Conservation (phyloP, 2,113 vertebrate genomes). For the Amphiprion ocellaris region DNA sequence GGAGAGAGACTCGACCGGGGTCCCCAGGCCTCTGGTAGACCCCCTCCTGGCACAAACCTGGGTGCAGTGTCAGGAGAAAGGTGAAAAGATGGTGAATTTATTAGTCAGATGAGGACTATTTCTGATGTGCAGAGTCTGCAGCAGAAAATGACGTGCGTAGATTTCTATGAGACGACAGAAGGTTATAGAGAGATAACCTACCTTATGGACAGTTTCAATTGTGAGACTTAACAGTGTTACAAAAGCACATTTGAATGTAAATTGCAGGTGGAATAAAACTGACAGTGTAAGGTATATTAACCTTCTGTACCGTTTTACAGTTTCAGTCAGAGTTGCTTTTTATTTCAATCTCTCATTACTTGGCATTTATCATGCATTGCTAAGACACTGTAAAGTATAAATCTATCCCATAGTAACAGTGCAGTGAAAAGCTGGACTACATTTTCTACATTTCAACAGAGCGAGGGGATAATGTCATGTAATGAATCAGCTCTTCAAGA, state of each 20-base stretch:
- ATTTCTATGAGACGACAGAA: background rate
- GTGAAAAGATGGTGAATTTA: no score
- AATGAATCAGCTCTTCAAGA: slow-evolving; percentile 48
- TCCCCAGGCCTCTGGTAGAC: slow-evolving; percentile 91
- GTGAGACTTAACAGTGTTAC: slow-evolving; percentile 43
- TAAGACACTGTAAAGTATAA: background rate
- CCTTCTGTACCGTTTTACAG: slow-evolving; percentile 39
- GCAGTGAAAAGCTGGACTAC: slow-evolving; percentile 1
- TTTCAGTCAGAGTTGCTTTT: slow-evolving; percentile 41
- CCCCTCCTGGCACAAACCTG: slow-evolving; percentile 91
- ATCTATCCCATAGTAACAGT: background rate
- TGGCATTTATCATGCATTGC: slow-evolving; percentile 5
- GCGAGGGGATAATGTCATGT: slow-evolving; percentile 11
- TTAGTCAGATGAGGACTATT: no score
- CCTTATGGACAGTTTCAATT: slow-evolving; percentile 8
- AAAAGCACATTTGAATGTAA: slow-evolving; percentile 61
- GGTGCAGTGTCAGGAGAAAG: no score
- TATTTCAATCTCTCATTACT: slow-evolving; percentile 26
- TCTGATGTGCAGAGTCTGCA: no score
- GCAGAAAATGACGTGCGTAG: background rate
- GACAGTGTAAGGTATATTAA: slow-evolving; percentile 35
- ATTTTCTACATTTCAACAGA: slow-evolving; percentile 17
- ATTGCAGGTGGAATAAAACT: slow-evolving; percentile 46
- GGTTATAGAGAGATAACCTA: slow-evolving; percentile 19
- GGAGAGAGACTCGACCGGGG: slow-evolving; percentile 81